Base-by-base conservation (phyloP, 2,888 invertebrate genomes). In the Hirtodrosophila duncani region DNA sequence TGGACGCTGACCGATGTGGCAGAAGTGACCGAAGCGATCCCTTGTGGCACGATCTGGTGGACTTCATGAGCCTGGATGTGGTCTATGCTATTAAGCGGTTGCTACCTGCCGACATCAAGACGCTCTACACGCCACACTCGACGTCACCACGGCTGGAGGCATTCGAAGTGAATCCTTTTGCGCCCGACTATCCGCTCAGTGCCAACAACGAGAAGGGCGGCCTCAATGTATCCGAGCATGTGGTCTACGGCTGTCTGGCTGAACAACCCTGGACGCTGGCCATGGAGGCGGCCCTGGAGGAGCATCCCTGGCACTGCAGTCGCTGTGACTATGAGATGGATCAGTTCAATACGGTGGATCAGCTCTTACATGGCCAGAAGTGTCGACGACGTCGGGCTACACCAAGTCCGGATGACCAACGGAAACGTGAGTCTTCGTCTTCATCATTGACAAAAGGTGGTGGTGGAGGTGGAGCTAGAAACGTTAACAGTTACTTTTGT, bases 21-120 rank as follows among this genome's bases (percentile, higher is more conserved):
- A n/a, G n/a, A n/a, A 56, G 36, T 5, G 71, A 31, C 5, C 14
- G 11, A 64, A 56, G 48, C 89, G 58, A 89, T 91, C 52, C 87
- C 38, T 87, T 95, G 11, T 91, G 92, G 39, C 89, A 90, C 36
- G 92, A 92, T 46, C 87, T 96, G 29, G 89, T 93, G 14, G 88
- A 90, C n/a, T 94, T 92, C 71, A 92, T 94, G 90, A 90, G 89
- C 17, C 88, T 89, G 20, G 91, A 93, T 82, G 90, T 95, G 0
- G 90, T 91, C 33, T 97, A 96, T 82, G 92, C 95, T 0, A 87
- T 97, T 3, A 93, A 94, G 72, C 89, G 97, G 29, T 87, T 98
- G 3, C 84, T 97, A 39, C 92, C 95, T 0, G 97, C 94, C 1
- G 97, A 98, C 87, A 85, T 94, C 16, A 95, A 96, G 42, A 45